These are phyloP conservation scores for Centropyge bicolor DNA, from an alignment of 2,797 vertebrate species.

Conservation along the genomic window DNA sequence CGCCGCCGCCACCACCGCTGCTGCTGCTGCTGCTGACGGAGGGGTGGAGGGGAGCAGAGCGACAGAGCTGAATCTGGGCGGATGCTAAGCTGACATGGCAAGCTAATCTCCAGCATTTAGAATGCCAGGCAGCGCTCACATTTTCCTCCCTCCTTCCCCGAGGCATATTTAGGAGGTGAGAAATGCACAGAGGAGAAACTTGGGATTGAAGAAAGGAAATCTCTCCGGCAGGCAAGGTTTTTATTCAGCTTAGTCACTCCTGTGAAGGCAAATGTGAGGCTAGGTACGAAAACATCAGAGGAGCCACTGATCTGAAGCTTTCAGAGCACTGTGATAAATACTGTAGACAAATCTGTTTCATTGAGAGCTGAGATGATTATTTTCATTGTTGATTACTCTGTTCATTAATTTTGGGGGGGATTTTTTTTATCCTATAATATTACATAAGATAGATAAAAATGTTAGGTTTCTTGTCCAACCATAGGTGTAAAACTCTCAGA, in stretches of 20 bases:
- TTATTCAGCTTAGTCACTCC: conserved; percentile 69
- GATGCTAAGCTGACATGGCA: conserved; percentile 75
- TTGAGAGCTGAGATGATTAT: neutral
- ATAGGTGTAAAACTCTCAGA: neutral
- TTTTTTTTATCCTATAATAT: neutral
- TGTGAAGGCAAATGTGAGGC: conserved; percentile 40
- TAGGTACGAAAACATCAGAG: conserved; percentile 31
- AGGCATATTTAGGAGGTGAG: conserved; percentile 65
- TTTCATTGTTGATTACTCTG: neutral
- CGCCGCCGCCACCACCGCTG: conserved; percentile 40
- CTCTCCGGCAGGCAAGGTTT: conserved; percentile 47
- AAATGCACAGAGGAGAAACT: conserved; percentile 56
- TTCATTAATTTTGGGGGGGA: neutral
- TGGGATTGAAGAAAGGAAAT: conserved; percentile 57
- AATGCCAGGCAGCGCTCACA: conserved; percentile 59
- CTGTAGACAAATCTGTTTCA: neutral
- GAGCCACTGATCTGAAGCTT: conserved; percentile 6
- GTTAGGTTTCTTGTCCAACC: neutral
- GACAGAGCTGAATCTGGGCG: conserved; percentile 59
- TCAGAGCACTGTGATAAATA: neutral
- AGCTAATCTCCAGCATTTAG: conserved; percentile 75
- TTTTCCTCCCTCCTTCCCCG: conserved; percentile 42
- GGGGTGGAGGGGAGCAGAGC: conserved; percentile 51
- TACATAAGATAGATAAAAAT: neutral
- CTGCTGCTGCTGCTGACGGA: conserved; percentile 45